phyloP scores from a whole-genome alignment of 2,113 vertebrate species.

The Pelecanoides urinatrix region DNA sequence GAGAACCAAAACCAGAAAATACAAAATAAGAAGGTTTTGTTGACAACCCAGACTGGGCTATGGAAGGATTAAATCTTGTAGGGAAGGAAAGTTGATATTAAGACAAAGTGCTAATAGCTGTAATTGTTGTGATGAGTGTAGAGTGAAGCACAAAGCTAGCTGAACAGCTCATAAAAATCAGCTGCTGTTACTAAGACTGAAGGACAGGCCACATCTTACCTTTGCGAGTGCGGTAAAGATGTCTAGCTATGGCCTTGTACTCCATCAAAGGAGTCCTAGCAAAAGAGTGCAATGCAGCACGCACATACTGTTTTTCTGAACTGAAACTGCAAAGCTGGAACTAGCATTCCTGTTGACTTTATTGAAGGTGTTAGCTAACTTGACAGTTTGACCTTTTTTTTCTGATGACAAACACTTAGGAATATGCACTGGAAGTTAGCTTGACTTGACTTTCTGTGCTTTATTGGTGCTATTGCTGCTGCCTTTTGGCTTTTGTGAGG shows the following conservation, averaged over 20 bases:
- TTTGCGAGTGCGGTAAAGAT: neutral
- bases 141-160: neutral
- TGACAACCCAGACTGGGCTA: neutral
- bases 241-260: neutral
- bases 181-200: neutral
- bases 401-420: neutral
- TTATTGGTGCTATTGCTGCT: neutral
- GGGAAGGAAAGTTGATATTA: neutral
- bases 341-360: neutral
- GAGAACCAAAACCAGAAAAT: neutral
- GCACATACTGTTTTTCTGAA: neutral
- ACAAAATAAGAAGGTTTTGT: neutral
- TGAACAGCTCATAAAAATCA: neutral
- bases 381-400: neutral
- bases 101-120: neutral
- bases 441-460: neutral
- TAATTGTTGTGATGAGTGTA: neutral
- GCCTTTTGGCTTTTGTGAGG: neutral
- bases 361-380: neutral
- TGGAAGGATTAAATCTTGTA: neutral
- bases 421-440: neutral
- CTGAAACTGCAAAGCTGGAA: neutral
- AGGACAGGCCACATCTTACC: neutral
- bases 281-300: neutral
- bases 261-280: neutral